phyloP scores from a whole-genome alignment of 2,113 vertebrate species.

The Galemys pyrenaicus region DNA sequence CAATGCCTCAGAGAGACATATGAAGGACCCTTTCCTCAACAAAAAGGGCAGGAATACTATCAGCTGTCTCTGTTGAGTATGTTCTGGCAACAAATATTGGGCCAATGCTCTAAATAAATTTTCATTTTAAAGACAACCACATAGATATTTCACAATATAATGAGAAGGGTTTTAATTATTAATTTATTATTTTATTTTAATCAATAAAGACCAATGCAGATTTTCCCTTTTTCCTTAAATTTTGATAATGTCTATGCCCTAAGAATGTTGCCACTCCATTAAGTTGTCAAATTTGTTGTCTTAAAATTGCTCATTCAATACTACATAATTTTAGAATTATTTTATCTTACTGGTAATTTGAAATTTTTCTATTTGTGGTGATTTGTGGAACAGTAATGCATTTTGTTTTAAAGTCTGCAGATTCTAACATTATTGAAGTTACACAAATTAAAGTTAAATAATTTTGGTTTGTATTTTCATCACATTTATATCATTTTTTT shows the following conservation, averaged over 20 bases:
- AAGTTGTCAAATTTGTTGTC: background rate
- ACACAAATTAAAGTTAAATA: background rate
- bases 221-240: background rate
- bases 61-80: background rate
- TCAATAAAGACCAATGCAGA: background rate
- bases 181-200: background rate
- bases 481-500: background rate
- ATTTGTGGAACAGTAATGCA: background rate
- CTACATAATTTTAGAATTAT: background rate
- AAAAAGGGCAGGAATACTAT: background rate
- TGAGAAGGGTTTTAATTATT: background rate
- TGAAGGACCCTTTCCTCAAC: background rate
- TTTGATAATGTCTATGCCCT: background rate
- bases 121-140: conserved; percentile 45
- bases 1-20: background rate
- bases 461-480: background rate
- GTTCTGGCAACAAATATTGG: background rate
- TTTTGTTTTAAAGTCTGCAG: background rate
- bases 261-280: background rate
- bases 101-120: background rate
- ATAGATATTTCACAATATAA: conserved; percentile 27
- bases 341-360: background rate
- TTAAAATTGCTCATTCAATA: background rate
- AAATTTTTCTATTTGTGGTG: background rate
- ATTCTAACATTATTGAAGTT: background rate